These are phyloP conservation scores for Sceloporus undulatus DNA, from an alignment of 2,113 vertebrate species.

Conservation along the genomic window DNA sequence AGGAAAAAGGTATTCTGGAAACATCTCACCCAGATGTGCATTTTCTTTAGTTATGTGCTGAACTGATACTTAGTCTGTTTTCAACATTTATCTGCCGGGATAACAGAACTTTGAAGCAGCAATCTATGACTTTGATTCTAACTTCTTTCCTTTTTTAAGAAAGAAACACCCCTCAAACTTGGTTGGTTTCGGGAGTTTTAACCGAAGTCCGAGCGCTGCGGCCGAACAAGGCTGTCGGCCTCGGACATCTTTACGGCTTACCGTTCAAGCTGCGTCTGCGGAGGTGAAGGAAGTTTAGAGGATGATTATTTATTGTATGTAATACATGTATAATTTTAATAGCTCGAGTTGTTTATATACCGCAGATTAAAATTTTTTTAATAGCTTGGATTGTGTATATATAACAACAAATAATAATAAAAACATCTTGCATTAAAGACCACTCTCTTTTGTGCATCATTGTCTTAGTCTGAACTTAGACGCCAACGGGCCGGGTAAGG, in stretches of 20 bases:
- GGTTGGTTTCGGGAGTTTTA: background rate
- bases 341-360: conserved; percentile 88
- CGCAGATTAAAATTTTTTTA: conserved; percentile 73
- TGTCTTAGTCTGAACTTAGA: background rate
- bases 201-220: rapidly evolving
- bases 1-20: background rate
- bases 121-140: background rate
- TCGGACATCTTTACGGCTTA: background rate
- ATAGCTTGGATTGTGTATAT: conserved; percentile 91
- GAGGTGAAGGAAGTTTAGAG: conserved; percentile 34
- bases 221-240: background rate
- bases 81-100: background rate
- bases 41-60: background rate
- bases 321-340: conserved; percentile 97
- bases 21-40: background rate
- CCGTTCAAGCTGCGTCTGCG: conserved; percentile 24
- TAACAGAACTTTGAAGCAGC: background rate
- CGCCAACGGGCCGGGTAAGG: too few species aligned
- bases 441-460: background rate
- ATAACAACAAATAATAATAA: conserved; percentile 4
- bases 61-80: background rate
- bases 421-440: conserved; percentile 70
- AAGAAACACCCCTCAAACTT: background rate
- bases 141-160: background rate
- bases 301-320: conserved; percentile 87